phyloP scores from a whole-genome alignment of 64 coral and sea anemone species.

The Trachythela sp. region DNA sequence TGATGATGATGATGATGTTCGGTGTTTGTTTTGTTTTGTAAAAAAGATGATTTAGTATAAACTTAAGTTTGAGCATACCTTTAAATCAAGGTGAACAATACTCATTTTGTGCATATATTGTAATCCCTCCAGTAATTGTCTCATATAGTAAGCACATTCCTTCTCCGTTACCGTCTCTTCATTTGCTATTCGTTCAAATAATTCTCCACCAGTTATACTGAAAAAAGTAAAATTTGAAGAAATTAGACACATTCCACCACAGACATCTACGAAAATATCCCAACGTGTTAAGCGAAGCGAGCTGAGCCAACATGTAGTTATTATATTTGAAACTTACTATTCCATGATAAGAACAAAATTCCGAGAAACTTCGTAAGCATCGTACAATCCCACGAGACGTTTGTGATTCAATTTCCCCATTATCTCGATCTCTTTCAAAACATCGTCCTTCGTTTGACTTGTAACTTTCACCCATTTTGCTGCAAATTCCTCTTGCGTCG shows the following conservation, averaged over 20 bases:
- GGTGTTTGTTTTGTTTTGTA: too few relatives aligned
- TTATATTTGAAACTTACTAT: constrained; percentile 58
- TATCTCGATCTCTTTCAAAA: constrained; percentile 81
- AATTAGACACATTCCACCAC: background rate
- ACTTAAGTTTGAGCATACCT: constrained; percentile 60
- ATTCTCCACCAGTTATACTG: constrained; percentile 85
- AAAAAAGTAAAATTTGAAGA: background rate
- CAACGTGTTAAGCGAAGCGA: background rate
- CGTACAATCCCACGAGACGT: constrained; percentile 79
- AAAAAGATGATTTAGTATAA: background rate
- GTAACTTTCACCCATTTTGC: constrained; percentile 74
- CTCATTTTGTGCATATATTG: constrained; percentile 80
- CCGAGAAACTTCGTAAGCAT: constrained; percentile 58
- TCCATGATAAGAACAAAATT: constrained; percentile 89
- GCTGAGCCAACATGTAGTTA: too few relatives aligned
- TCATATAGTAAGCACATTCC: constrained; percentile 86
- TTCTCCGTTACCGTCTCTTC: constrained; percentile 80
- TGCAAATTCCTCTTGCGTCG: constrained; percentile 47
- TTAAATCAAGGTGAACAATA: constrained; percentile 90
- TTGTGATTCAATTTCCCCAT: constrained; percentile 88
- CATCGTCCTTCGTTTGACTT: constrained; percentile 74
- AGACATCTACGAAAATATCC: background rate
- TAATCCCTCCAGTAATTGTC: constrained; percentile 79
- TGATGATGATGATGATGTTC: too few relatives aligned
- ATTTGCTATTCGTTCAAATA: constrained; percentile 85